Percentiles rank a stretch among this genome's conserved stretches.
phyloP scores from a whole-genome alignment of 1,140 invertebrate genomes.

The Nebria ingens region DNA sequence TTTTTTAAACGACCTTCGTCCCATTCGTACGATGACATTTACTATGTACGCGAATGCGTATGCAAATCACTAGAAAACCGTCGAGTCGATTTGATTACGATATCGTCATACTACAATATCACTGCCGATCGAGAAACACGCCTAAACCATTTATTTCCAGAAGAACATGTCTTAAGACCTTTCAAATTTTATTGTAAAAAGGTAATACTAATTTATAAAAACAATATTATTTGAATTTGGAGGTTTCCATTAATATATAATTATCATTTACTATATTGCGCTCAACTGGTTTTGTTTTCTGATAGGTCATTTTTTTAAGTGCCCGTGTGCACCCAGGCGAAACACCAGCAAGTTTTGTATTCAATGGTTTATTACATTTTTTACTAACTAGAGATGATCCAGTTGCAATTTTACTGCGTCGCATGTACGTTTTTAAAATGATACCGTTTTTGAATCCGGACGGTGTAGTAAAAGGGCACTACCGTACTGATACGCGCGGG shows the following conservation, averaged over 20 bases:
- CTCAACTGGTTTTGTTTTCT: constrained; percentile 16
- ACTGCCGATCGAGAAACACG: constrained; percentile 55
- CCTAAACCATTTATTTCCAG: constrained; percentile 69
- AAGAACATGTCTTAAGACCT: constrained; percentile 51
- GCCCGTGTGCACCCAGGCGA: constrained; percentile 90
- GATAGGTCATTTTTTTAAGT: constrained; percentile 71
- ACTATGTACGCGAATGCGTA: constrained; percentile 77
- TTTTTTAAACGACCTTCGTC: constrained; percentile 33
- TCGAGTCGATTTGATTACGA: constrained; percentile 76
- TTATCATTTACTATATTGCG: not conserved
- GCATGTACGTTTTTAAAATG: constrained; percentile 81
- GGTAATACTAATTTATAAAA: constrained; percentile 42
- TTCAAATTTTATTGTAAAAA: constrained; percentile 65
- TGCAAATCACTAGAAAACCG: constrained; percentile 74
- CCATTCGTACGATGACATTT: constrained; percentile 53
- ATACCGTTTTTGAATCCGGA: constrained; percentile 91
- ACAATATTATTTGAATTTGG: not conserved
- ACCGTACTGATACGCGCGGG: constrained; percentile 79
- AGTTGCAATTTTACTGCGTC: constrained; percentile 59
- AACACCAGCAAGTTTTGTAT: constrained; percentile 87
- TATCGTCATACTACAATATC: constrained; percentile 74
- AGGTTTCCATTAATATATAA: constrained; percentile 9
- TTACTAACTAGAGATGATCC: constrained; percentile 62
- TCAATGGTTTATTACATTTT: constrained; percentile 82
- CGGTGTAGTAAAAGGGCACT: constrained; percentile 81